Base-by-base conservation (phyloP, 2,797 vertebrate genomes). In the Eremophila alpestris region DNA sequence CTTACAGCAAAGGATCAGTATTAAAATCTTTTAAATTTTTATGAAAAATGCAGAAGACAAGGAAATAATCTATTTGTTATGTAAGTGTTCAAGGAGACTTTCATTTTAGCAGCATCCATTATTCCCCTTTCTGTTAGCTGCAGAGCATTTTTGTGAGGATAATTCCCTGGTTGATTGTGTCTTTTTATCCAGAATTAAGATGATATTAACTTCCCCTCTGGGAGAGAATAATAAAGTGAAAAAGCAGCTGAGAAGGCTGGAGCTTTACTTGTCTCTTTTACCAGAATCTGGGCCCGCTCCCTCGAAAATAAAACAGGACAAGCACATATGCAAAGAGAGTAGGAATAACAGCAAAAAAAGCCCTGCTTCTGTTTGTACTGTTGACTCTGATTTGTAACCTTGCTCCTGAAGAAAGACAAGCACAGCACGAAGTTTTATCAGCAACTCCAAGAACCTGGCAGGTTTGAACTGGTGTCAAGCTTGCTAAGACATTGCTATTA, bases 101-200 rank as follows among this genome's bases (percentile, higher is more conserved):
- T 93, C 27, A 93, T 94, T 95, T 93, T 83, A 94, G 69, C 51
- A 81, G 73, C 58, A 90, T 88, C 69, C 63, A 78, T 95, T 93
- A 95, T 86, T 83, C 19, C 43, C 36, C 34, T 64, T 91, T 89
- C 76, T 94, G 90, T 90, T 75, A 83, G n/a, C 83, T 81, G 58
- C 62, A 73, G 73, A 93, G 18, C 18, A 69, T 68, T 94, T 94
- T 93, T 91, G 94, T 93, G 62, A 81, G 41, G 32, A 90, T 90
- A 93, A 93, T 83, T 96, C 87, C 94, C 91, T 51, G 22, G 85
- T 2, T 81, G 82, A 90, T 59, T 86, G 24, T 86, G 87, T 58
- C 82, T 94, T 94, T 95, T 96, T 91, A 93, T 89, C 38, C 62
- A 75, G 83, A 83, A 94, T 96, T 94, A 94, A 93, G 82, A 92